Evolutionary conservation across 2,888 invertebrate species (phyloP).

Genomic region (Caenorhabditis afra): DNA sequence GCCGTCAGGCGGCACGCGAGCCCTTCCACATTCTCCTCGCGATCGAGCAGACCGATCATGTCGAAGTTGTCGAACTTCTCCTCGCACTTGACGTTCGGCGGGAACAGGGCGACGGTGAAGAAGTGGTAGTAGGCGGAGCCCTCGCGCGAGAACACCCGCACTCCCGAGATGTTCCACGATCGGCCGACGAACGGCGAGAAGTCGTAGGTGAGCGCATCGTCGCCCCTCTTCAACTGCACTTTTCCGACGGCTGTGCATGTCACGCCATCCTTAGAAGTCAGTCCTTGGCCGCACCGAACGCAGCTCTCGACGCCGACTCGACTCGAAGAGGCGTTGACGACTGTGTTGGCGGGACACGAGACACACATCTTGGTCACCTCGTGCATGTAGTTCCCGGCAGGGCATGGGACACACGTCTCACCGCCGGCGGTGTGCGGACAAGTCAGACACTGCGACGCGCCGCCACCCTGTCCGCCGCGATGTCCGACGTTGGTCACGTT

Average conservation of each 20-base stretch:
- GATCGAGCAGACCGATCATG: slow-evolving; percentile 45
- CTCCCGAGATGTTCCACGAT: slow-evolving; percentile 81
- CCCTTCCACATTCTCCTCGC: slow-evolving; percentile 62
- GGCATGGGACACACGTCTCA: slow-evolving; percentile 83
- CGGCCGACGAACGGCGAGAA: slow-evolving; percentile 76
- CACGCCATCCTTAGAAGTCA: slow-evolving; percentile 64
- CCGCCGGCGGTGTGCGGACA: slow-evolving; percentile 78
- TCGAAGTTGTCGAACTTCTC: slow-evolving; percentile 65
- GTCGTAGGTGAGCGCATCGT: slow-evolving; percentile 71
- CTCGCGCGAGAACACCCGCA: slow-evolving; percentile 79
- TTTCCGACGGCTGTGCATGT: slow-evolving; percentile 81
- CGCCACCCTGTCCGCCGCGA: slow-evolving; percentile 79
- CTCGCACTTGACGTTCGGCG: slow-evolving; percentile 66
- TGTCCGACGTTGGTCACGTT: slow-evolving; percentile 83
- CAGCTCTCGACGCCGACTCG: slow-evolving; percentile 64
- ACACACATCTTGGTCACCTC: slow-evolving; percentile 81
- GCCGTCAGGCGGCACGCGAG: slow-evolving; percentile 76
- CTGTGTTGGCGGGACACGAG: slow-evolving; percentile 82
- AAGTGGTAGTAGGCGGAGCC: slow-evolving; percentile 78
- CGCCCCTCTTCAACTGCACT: slow-evolving; percentile 57
- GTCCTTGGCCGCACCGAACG: slow-evolving; percentile 50
- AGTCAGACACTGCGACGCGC: slow-evolving; percentile 83
- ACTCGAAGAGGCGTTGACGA: slow-evolving; percentile 70
- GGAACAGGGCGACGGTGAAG: slow-evolving; percentile 76
- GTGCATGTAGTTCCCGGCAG: slow-evolving; percentile 83